Conservation (phyloP, 1,140 invertebrate genomes). For the Stenopsyche tienmushanensis region DNA sequence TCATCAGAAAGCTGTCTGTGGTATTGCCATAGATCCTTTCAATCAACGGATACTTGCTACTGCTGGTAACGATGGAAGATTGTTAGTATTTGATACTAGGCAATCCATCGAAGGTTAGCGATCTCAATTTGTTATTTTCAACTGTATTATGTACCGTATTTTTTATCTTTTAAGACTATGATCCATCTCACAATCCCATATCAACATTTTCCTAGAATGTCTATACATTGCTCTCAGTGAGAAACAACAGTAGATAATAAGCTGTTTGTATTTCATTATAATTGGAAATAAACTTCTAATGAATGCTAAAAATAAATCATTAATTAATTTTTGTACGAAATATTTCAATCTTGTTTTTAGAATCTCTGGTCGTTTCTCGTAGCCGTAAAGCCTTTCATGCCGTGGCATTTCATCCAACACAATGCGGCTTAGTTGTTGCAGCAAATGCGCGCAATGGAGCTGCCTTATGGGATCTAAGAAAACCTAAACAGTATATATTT, state of each 20-base stretch:
- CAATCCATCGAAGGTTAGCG: slow-evolving; percentile 59
- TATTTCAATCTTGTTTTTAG: too few species aligned
- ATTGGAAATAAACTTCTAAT: too few species aligned
- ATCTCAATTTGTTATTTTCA: too few species aligned
- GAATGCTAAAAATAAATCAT: too few species aligned
- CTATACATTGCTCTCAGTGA: not conserved
- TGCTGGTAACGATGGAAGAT: slow-evolving; percentile 86
- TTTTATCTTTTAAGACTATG: too few species aligned
- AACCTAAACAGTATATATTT: slow-evolving; percentile 73
- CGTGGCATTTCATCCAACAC: slow-evolving; percentile 86
- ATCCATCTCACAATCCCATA: too few species aligned
- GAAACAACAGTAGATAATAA: not conserved
- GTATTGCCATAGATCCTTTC: slow-evolving; percentile 80
- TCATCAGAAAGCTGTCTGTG: slow-evolving; percentile 87
- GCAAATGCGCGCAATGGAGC: slow-evolving; percentile 89
- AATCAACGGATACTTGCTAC: slow-evolving; percentile 83
- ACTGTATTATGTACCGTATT: too few species aligned
- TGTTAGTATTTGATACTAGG: slow-evolving; percentile 83
- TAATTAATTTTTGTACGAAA: not conserved
- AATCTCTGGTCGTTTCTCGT: slow-evolving; percentile 52
- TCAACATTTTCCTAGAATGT: too few species aligned
- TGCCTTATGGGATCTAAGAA: slow-evolving; percentile 84
- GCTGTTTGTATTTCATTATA: not conserved
- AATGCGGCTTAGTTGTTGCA: slow-evolving; percentile 78
- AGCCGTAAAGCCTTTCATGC: slow-evolving; percentile 75